Conservation (phyloP, 2,113 vertebrate genomes). For the Sterrhoptilus dennistouni region DNA sequence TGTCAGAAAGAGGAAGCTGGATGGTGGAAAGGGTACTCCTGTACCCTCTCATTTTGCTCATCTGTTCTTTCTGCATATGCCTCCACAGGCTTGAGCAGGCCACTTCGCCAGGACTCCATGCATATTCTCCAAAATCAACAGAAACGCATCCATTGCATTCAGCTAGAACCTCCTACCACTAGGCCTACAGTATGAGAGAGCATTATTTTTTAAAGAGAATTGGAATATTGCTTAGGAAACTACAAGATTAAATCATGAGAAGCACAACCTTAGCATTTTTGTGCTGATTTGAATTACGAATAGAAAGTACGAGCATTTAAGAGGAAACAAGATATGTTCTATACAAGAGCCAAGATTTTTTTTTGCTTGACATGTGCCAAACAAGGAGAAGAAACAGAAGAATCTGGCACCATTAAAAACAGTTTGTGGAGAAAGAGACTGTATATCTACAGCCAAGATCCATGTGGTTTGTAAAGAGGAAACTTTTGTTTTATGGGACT, state of each 20-base stretch:
- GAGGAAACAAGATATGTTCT: constrained; percentile 71
- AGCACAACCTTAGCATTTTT: constrained; percentile 51
- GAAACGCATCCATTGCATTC: rapidly evolving
- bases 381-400: constrained; percentile 67
- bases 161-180: not conserved
- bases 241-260: constrained; percentile 31
- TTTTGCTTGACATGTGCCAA: constrained; percentile 67
- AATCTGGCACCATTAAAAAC: constrained; percentile 71
- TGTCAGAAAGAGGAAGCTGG: not conserved
- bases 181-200: not conserved
- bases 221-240: constrained; percentile 43
- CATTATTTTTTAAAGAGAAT: constrained; percentile 5
- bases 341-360: constrained; percentile 59
- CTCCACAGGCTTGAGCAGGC: not conserved
- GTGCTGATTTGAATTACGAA: constrained; percentile 65
- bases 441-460: constrained; percentile 68
- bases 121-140: not conserved
- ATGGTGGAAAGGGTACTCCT: not conserved
- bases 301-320: constrained; percentile 59
- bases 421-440: constrained; percentile 66
- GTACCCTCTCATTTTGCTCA: not conserved
- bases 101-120: not conserved
- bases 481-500: constrained; percentile 66
- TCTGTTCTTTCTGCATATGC: not conserved
- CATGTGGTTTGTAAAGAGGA: constrained; percentile 68